Conservation (phyloP, 1,140 invertebrate species). For the Aphidius gifuensis region DNA sequence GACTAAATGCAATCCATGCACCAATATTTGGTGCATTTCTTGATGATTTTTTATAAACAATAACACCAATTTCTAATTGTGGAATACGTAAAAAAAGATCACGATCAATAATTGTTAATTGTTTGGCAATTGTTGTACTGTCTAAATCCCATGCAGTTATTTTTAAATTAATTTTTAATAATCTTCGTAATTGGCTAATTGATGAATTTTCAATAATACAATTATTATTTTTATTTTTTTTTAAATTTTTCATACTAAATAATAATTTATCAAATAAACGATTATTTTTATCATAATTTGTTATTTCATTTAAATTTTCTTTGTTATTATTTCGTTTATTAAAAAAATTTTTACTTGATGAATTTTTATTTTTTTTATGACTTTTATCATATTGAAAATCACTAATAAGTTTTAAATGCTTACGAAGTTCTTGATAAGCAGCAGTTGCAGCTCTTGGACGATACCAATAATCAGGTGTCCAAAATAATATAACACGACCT, state of each 20-base stretch:
- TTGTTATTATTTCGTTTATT: slow-evolving; percentile 10
- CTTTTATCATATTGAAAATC: slow-evolving; percentile 32
- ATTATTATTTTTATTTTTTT: slow-evolving; percentile 11
- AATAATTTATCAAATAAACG: slow-evolving; percentile 38
- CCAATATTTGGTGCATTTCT: slow-evolving; percentile 56
- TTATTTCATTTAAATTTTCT: slow-evolving; percentile 7
- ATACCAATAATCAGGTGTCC: slow-evolving; percentile 61
- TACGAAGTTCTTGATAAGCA: slow-evolving; percentile 50
- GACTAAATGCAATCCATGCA: slow-evolving; percentile 56
- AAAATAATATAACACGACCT: slow-evolving; percentile 51
- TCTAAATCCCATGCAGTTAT: slow-evolving; percentile 57
- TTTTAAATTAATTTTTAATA: slow-evolving; percentile 46
- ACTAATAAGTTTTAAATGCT: slow-evolving; percentile 41
- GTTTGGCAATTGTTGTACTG: slow-evolving; percentile 52
- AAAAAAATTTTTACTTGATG: slow-evolving; percentile 27
- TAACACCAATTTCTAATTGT: slow-evolving; percentile 44
- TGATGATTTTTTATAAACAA: slow-evolving; percentile 50
- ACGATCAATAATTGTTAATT: slow-evolving; percentile 57
- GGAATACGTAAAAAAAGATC: slow-evolving; percentile 56
- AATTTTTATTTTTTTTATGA: slow-evolving; percentile 22
- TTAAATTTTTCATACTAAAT: slow-evolving; percentile 24
- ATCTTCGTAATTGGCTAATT: slow-evolving; percentile 32
- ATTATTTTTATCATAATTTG: slow-evolving; percentile 29
- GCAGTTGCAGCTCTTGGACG: slow-evolving; percentile 49
- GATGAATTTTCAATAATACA: slow-evolving; percentile 13